Base-by-base conservation (phyloP, 2,888 invertebrate genomes). In the Cremastinae sp. region DNA sequence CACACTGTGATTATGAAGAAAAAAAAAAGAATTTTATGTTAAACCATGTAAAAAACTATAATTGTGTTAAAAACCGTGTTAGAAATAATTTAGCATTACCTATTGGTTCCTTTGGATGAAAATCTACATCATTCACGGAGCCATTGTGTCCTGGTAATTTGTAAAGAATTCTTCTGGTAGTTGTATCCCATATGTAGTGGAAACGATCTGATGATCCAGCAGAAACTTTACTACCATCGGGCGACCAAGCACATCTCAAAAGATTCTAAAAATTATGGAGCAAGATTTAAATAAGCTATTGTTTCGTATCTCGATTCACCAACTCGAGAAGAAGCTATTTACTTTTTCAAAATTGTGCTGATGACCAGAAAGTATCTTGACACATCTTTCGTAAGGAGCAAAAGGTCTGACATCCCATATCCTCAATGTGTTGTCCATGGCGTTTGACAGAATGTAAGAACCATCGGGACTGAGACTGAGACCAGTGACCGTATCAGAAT, bases 101-200 rank as follows among this genome's bases (percentile, higher is more conserved):
- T 64, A 99, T 95, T 3, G 98, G 96, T 89, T 99, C 98, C 36
- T 93, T 93, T 0, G 96, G 96, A 91, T 99, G 99, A 90, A 99
- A 98, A 90, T 97, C 96, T 0, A 98, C 94, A 88, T 97, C 98
- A 88, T 98, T 99, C 28, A 99, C 98, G 78, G 98, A 95, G 41
- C 99, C 99, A 90, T 97, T 96, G 90, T 99, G 99, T 0, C 99
- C 99, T 0, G 99, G 99, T 81, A 99, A 92, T 91, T 98, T 98
- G 91, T 99, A 99, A 38, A 98, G 90, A 82, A 99, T 96, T 76
- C 97, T 93, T 28, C 98, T 92, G 0, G 96, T 94, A 0, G 96
- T 96, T 0, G 98, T 97, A 90, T 99, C 98, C 99, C 99, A 99
- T 76, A 99, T 92, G 90, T 98, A 98, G 34, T 98, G 95, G 90